A percentile compares a stretch with the other conserved stretches of the same genome.
phyloP scores from a whole-genome alignment of 2,113 vertebrate genomes.

The Mobula hypostoma region DNA sequence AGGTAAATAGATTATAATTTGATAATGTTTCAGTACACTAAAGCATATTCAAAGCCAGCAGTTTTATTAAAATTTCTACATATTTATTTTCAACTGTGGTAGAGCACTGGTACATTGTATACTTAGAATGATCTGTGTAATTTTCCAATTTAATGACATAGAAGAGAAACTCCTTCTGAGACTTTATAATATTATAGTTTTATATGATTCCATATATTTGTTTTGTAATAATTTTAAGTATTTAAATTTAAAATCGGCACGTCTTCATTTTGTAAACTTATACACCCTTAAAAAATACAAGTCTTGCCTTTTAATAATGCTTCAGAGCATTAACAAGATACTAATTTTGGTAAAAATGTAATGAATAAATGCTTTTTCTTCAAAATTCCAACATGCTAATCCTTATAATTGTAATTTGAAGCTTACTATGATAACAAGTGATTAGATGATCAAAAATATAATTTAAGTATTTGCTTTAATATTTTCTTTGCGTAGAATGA shows the following conservation, averaged over 20 bases:
- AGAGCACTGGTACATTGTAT: not conserved
- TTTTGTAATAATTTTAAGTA: not conserved
- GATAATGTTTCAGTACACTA: slow-evolving; percentile 68
- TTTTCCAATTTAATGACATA: not conserved
- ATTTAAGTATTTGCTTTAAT: not conserved
- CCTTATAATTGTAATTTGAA: not conserved
- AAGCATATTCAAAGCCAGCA: slow-evolving; percentile 50
- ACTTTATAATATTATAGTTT: not conserved
- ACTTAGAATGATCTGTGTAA: not conserved
- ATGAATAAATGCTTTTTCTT: not conserved
- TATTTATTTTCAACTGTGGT: slow-evolving; percentile 17
- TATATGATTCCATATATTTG: too few relatives aligned
- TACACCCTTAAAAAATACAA: not conserved
- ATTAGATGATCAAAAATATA: not conserved
- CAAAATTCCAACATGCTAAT: not conserved
- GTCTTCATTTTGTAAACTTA: not conserved
- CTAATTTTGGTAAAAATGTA: not conserved
- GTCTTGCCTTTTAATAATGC: not conserved
- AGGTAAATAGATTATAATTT: slow-evolving; percentile 81
- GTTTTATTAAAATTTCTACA: slow-evolving; percentile 41
- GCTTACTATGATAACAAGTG: not conserved
- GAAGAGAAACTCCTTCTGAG: not conserved
- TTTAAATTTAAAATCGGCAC: not conserved
- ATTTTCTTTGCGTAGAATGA: not conserved
- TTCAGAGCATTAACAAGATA: not conserved